Percentiles rank a stretch among this genome's conserved stretches.
phyloP scores from a whole-genome alignment of 2,113 vertebrate genomes.

The Rhegmatorhina hoffmannsi region DNA sequence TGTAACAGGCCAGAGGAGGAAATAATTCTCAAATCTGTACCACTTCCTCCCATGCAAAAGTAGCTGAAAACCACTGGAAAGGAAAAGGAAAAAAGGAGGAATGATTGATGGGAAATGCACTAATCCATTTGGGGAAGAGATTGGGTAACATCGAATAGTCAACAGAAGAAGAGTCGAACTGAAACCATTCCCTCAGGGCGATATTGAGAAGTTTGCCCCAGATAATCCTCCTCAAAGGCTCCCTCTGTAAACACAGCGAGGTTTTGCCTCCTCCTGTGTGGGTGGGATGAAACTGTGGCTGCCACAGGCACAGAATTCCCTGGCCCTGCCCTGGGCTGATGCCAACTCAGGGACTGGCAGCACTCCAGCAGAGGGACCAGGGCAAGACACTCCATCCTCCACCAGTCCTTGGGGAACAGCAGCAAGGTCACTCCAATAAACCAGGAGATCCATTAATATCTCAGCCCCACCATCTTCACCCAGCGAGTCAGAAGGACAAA shows the following conservation, averaged over 20 bases:
- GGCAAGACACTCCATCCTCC: background rate
- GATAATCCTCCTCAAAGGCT: constrained; percentile 7
- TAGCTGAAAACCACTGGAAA: background rate
- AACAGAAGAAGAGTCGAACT: background rate
- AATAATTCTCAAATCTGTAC: background rate
- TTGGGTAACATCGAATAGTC: background rate
- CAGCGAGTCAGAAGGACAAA: background rate
- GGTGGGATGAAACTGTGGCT: background rate
- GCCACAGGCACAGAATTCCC: background rate
- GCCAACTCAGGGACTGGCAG: background rate
- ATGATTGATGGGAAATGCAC: background rate
- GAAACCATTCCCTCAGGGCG: background rate
- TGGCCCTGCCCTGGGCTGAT: background rate
- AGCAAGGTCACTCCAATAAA: background rate
- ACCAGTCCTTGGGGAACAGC: background rate
- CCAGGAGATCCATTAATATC: background rate
- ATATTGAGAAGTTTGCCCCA: background rate
- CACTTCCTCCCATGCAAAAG: background rate
- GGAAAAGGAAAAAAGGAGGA: background rate
- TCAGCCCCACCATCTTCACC: background rate
- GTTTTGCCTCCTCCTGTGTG: background rate
- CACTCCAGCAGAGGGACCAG: background rate
- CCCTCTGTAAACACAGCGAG: background rate
- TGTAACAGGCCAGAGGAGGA: background rate
- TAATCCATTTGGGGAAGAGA: background rate